phyloP scores from a whole-genome alignment of 2,888 invertebrate genomes.

The Smittia sp. region DNA sequence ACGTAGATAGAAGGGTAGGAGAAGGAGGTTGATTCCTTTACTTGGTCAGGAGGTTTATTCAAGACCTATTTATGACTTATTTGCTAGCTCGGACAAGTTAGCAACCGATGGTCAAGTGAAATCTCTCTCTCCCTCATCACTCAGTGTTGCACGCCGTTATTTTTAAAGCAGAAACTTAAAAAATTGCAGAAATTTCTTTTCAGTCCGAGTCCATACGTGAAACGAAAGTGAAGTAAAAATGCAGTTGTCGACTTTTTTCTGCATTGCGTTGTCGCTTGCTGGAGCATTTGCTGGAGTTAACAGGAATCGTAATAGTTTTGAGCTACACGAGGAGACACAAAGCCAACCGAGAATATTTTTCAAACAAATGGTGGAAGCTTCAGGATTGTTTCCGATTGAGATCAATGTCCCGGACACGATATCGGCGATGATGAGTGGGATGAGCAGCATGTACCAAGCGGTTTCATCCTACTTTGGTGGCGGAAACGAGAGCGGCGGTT shows the following conservation, averaged over 20 bases:
- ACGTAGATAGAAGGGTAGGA: no score
- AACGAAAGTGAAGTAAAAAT: background rate
- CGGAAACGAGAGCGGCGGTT: background rate
- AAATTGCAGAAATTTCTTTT: background rate
- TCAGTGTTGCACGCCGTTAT: no score
- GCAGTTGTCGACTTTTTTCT: background rate
- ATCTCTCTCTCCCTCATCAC: no score
- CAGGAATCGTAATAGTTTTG: background rate
- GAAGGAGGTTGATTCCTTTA: no score
- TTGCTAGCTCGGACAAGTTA: no score
- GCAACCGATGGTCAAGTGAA: no score
- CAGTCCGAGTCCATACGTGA: background rate
- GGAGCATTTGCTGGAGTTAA: no score
- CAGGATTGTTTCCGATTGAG: constrained; percentile 59
- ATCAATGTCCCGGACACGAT: constrained; percentile 63
- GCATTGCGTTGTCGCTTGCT: no score
- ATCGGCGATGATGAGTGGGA: constrained; percentile 50
- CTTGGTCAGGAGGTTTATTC: no score
- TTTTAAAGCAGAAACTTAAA: no score
- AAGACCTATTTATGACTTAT: no score
- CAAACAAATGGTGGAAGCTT: constrained; percentile 28
- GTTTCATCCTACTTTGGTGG: background rate
- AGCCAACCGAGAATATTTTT: constrained; percentile 38
- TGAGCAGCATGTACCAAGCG: constrained; percentile 50
- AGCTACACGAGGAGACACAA: background rate